Base-by-base conservation (phyloP, 2,888 invertebrate species). In the Caprella mutica region DNA sequence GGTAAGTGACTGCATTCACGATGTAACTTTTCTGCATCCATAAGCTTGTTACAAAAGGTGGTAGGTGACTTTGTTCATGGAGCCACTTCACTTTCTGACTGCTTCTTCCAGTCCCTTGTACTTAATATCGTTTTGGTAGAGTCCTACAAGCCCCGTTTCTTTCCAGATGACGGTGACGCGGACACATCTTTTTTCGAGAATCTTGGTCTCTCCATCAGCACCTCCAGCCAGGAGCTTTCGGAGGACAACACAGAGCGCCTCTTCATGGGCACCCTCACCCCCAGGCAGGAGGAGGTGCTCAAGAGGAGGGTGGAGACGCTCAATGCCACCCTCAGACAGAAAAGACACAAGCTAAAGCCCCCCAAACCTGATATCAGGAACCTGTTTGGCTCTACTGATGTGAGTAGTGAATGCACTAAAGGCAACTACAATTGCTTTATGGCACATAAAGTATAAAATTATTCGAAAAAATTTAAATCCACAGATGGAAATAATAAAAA, bases 321-420 rank as follows among this genome's bases (percentile, higher is more conserved):
- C 57, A 88, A 86, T 74, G 80, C 83, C 63, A 87, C 87, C 1
- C 79, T 86, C 30, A 77, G 84, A 53, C 68, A 68, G 58, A 77
- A 81, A 68, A 71, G 71, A 50, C 75, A 74, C 57, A 58, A 67
- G 27, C 79, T 81, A 60, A 83, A 84, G 68, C n/a, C n/a, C n/a
- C n/a, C n/a, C n/a, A n/a, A n/a, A n/a, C 84, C 85, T 14, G 88
- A 89, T 71, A 85, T 88, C 60, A 75, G 88, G 67, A 86, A 88
- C 73, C 84, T 89, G 52, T 84, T 87, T 70, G 81, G 85, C 72
- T 51, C 33, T 12, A 58, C 58, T 5, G 61, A 61, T 29, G 61
- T 61, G 40, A 52, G 61, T 58, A 12, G 5, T n/a, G n/a, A n/a
- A n/a, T n/a, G n/a, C n/a, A n/a, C n/a, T n/a, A n/a, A n/a, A n/a